phyloP scores from a whole-genome alignment of 2,113 vertebrate species.

The Spea multiplicata region DNA sequence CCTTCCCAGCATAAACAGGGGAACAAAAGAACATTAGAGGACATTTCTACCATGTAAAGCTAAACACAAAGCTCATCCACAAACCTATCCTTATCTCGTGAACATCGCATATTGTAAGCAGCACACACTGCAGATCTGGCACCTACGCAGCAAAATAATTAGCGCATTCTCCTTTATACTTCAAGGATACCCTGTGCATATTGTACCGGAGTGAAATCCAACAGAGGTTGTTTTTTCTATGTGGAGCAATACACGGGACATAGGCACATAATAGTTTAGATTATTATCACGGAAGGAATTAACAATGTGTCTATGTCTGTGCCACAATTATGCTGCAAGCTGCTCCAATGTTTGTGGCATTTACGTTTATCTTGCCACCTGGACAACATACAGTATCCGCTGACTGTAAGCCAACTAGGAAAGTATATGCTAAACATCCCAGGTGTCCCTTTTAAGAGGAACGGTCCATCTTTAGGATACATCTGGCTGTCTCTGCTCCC shows the following conservation, averaged over 20 bases:
- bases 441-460: too few species aligned
- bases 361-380: slow-evolving; percentile 34
- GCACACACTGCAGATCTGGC: not conserved
- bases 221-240: not conserved
- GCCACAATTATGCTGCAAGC: slow-evolving; percentile 30
- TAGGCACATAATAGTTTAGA: not conserved
- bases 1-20: not conserved
- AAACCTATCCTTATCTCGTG: not conserved
- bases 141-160: not conserved
- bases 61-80: not conserved
- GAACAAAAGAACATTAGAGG: not conserved
- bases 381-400: not conserved
- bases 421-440: too few species aligned
- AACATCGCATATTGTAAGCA: not conserved
- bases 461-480: too few species aligned
- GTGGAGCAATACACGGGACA: slow-evolving; percentile 14
- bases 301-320: slow-evolving; percentile 32
- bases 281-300: slow-evolving; percentile 4
- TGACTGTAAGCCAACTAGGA: too few species aligned
- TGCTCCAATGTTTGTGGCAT: slow-evolving; percentile 27
- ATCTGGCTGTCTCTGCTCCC: too few species aligned
- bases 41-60: not conserved
- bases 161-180: not conserved
- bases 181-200: not conserved
- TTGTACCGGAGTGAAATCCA: not conserved